Evolutionary conservation across 2,888 invertebrate species (phyloP), one percentile per base, ranked within the genome.

Genomic region (Nomada fucata): DNA sequence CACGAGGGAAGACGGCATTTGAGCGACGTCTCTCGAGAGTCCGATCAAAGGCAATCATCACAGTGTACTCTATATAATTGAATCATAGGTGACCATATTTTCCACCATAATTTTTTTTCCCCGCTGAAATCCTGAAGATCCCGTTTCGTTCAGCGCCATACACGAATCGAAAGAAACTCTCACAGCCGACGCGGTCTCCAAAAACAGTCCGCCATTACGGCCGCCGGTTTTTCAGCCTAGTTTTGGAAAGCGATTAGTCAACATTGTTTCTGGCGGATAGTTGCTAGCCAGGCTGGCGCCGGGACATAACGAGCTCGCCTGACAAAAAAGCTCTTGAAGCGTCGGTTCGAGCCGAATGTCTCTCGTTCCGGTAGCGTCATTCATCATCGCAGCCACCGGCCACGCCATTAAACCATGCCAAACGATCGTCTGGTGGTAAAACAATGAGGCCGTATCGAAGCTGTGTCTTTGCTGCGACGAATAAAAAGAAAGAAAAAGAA

Each of bases 211-310:
- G 82, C 75, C 76, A 85, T 86, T 79, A 85, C 64, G 73, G 85
- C 23, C 67, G 52, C 29, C 42, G 76, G 67, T 88, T 88, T 88
- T 88, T 86, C 81, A 57, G 11, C 55, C 53, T 68, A 84, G 85
- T 82, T 88, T 88, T 85, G 88, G 89, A 87, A 88, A 91, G 89
- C 90, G 91, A 91, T 91, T 91, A 91, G 90, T 83, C 89, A 83
- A 84, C 83, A 83, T 78, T 80, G 83, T 85, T 79, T 77, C 81
- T 73, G 86, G 78, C 71, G 86, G 82, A 84, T 88, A 82, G 88
- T 88, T 84, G 89, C 89, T 82, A 83, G 82, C 78, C 91, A 85
- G 90, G 86, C 91, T 91, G 91, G 89, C 88, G 91, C 91, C 90
- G 77, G 75, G 67, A 78, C 90, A 85, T 90, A 90, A 91, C 91